Conservation (phyloP, 2,888 invertebrate genomes). For the Augochlorella aurata region DNA sequence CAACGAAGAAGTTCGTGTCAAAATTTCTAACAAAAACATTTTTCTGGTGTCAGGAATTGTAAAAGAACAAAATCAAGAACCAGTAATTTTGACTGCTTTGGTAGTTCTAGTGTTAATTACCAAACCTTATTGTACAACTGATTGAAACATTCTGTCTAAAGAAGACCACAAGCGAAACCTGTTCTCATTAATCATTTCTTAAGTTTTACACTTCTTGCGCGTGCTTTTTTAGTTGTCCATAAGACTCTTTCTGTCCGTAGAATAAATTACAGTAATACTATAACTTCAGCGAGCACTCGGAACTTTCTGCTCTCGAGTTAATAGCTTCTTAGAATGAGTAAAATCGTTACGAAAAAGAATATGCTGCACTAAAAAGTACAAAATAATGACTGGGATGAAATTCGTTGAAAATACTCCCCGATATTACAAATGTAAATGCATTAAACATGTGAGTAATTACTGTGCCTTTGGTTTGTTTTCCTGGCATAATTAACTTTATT, state of each 20-base stretch:
- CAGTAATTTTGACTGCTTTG: no score
- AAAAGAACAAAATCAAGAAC: no score
- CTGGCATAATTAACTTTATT: no score
- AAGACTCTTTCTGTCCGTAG: background rate
- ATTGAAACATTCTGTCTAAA: background rate
- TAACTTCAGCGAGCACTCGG: constrained; percentile 6
- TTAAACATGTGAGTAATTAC: background rate
- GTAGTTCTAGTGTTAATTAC: no score
- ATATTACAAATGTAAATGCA: background rate
- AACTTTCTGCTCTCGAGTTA: constrained; percentile 19
- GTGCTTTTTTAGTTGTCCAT: constrained; percentile 16
- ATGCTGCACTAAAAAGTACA: background rate
- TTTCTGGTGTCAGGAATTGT: no score
- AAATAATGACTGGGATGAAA: background rate
- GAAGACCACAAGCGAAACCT: background rate
- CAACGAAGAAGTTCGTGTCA: no score
- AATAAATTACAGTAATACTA: constrained; percentile 26
- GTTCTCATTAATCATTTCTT: constrained; percentile 13
- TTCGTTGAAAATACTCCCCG: background rate
- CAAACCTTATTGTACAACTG: background rate
- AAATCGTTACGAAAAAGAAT: constrained; percentile 11
- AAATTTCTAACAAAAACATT: no score
- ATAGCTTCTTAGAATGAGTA: constrained; percentile 8
- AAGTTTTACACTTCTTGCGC: constrained; percentile 2
- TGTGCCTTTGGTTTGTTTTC: no score